Conservation (phyloP, 2,888 invertebrate genomes). For the Phymatocera aterrima region DNA sequence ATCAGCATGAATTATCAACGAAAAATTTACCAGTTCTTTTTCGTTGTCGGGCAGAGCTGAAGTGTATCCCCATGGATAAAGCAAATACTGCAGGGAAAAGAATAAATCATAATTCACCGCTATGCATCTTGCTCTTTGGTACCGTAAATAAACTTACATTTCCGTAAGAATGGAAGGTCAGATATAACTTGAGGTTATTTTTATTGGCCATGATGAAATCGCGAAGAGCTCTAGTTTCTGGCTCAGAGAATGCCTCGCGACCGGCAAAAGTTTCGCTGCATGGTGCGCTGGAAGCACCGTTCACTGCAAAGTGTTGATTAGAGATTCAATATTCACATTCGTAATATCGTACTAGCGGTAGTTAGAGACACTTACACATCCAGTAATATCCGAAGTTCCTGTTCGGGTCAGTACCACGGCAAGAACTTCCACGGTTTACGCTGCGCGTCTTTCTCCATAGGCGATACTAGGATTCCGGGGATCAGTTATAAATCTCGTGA, state of each 20-base stretch:
- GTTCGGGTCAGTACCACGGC: constrained; percentile 86
- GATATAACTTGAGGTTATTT: constrained; percentile 78
- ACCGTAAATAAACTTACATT: constrained; percentile 66
- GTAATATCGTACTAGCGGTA: neutral
- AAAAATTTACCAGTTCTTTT: constrained; percentile 70
- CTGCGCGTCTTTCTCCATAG: constrained; percentile 85
- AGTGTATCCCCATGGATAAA: constrained; percentile 84
- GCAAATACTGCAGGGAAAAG: constrained; percentile 74
- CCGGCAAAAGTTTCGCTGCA: constrained; percentile 82
- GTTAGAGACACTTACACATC: constrained; percentile 75
- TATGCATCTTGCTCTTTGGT: neutral
- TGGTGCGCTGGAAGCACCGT: constrained; percentile 73
- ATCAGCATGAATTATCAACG: neutral
- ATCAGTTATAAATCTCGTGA: neutral
- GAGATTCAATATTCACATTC: neutral
- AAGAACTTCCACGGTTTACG: constrained; percentile 67
- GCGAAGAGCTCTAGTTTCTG: constrained; percentile 79
- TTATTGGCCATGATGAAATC: constrained; percentile 77
- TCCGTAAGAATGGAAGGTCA: constrained; percentile 87
- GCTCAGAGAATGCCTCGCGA: constrained; percentile 80
- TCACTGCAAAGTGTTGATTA: constrained; percentile 47
- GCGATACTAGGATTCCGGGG: constrained; percentile 73
- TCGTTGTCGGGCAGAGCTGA: constrained; percentile 75
- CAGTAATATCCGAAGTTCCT: constrained; percentile 85
- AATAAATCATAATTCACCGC: neutral